phyloP scores from a whole-genome alignment of 2,888 invertebrate genomes.

The Tinea semifulvella region DNA sequence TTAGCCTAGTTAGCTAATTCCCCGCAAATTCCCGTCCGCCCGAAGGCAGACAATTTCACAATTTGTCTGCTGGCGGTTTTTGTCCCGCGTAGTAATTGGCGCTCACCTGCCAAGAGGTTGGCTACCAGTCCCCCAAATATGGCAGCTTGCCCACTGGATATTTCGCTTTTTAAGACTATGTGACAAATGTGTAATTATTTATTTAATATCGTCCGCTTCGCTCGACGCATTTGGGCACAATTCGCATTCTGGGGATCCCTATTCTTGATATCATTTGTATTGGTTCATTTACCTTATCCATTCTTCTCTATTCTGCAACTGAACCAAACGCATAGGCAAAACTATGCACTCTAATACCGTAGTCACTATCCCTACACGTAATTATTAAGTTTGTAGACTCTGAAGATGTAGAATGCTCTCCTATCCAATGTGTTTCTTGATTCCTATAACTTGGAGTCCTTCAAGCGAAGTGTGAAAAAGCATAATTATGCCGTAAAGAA shows the following conservation, averaged over 20 bases:
- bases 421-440: too few species aligned
- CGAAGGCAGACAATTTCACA: conserved; percentile 49
- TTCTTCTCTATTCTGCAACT: not conserved
- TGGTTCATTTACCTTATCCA: too few species aligned
- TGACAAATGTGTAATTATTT: conserved; percentile 68
- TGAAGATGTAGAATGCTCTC: too few species aligned
- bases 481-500: too few species aligned
- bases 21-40: not conserved
- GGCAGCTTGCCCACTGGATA: conserved; percentile 43
- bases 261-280: conserved; percentile 25
- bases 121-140: conserved; percentile 41
- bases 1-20: conserved; percentile 4
- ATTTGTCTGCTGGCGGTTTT: conserved; percentile 59
- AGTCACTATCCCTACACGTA: too few species aligned
- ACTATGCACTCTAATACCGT: too few species aligned
- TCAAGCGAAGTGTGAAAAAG: too few species aligned
- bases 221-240: conserved; percentile 50
- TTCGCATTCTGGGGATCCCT: conserved; percentile 38
- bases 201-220: conserved; percentile 53
- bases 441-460: too few species aligned
- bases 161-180: conserved; percentile 58
- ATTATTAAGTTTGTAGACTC: too few species aligned
- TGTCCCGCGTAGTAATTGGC: conserved; percentile 55
- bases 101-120: conserved; percentile 41
- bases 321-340: not conserved